phyloP scores from a whole-genome alignment of 2,888 invertebrate species.

The Cheilosia urbana region DNA sequence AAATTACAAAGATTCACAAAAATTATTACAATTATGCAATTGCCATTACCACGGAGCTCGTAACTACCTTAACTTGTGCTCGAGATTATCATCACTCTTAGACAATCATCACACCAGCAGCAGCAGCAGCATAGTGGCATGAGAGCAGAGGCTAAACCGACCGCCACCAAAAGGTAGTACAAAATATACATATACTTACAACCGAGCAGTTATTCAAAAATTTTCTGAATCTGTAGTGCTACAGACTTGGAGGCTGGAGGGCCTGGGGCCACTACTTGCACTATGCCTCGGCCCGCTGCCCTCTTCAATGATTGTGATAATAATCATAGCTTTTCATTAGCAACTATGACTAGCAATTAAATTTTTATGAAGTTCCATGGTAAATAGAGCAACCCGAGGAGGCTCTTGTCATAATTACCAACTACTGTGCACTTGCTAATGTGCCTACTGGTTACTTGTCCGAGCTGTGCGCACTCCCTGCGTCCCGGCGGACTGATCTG shows the following conservation, averaged over 20 bases:
- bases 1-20: conserved; percentile 68
- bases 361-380: conserved; percentile 66
- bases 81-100: conserved; percentile 74
- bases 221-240: conserved; percentile 48
- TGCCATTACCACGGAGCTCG: conserved; percentile 40
- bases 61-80: conserved; percentile 69
- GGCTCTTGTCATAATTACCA: conserved; percentile 74
- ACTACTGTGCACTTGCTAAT: conserved; percentile 75
- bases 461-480: conserved; percentile 24
- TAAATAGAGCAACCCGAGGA: conserved; percentile 75
- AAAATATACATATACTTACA: background rate
- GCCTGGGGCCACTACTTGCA: conserved; percentile 25
- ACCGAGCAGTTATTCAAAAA: conserved; percentile 51
- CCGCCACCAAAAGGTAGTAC: conserved; percentile 17
- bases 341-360: conserved; percentile 73
- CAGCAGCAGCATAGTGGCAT: background rate
- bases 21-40: conserved; percentile 71
- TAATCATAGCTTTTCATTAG: conserved; percentile 75
- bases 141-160: conserved; percentile 14
- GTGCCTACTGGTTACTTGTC: conserved; percentile 31
- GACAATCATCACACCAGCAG: conserved; percentile 69
- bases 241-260: conserved; percentile 39
- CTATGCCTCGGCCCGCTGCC: conserved; percentile 12
- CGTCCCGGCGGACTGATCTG: conserved; percentile 58
- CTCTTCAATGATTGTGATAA: conserved; percentile 60